A percentile compares a stretch with the other conserved stretches of the same genome.
These are phyloP conservation scores for Venusia cambrica DNA, from an alignment of 2,888 invertebrate genomes.

Conservation along the genomic window DNA sequence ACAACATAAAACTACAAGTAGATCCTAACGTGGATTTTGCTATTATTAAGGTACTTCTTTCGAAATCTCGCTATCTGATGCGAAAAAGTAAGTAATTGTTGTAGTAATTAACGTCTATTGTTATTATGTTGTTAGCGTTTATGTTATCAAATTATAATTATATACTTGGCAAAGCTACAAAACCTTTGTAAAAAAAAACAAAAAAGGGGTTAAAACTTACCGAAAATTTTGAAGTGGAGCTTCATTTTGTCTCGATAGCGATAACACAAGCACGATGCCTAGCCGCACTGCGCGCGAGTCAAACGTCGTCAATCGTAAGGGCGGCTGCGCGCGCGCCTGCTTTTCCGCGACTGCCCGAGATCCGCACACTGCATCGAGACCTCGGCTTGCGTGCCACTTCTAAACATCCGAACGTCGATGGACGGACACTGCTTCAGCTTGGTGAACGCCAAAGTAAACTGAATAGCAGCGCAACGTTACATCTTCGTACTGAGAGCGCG, in stretches of 20 bases:
- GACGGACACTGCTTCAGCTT: constrained; percentile 32
- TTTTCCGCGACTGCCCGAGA: constrained; percentile 59
- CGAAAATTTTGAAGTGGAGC: constrained; percentile 62
- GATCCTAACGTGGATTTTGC: constrained; percentile 4
- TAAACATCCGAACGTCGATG: constrained; percentile 50
- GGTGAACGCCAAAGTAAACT: constrained; percentile 19
- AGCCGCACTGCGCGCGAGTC: constrained; percentile 36
- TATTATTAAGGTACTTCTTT: too few species aligned
- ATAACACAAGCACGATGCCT: constrained; percentile 45
- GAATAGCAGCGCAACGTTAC: constrained; percentile 14
- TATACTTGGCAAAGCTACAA: too few species aligned
- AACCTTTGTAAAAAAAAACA: too few species aligned
- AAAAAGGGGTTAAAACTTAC: constrained; percentile 42
- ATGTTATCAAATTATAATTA: too few species aligned
- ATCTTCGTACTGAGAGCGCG: background rate
- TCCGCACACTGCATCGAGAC: constrained; percentile 42
- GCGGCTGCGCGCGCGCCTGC: constrained; percentile 59
- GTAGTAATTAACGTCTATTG: constrained; percentile 27
- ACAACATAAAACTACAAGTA: background rate
- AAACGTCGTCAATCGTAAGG: constrained; percentile 35
- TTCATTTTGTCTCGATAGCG: constrained; percentile 58
- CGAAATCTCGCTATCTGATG: constrained; percentile 6
- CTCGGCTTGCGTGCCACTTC: constrained; percentile 57
- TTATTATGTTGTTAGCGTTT: constrained; percentile 14
- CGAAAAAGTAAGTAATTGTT: constrained; percentile 18